phyloP scores from a whole-genome alignment of 2,888 invertebrate genomes.

The Cephus spinipes region DNA sequence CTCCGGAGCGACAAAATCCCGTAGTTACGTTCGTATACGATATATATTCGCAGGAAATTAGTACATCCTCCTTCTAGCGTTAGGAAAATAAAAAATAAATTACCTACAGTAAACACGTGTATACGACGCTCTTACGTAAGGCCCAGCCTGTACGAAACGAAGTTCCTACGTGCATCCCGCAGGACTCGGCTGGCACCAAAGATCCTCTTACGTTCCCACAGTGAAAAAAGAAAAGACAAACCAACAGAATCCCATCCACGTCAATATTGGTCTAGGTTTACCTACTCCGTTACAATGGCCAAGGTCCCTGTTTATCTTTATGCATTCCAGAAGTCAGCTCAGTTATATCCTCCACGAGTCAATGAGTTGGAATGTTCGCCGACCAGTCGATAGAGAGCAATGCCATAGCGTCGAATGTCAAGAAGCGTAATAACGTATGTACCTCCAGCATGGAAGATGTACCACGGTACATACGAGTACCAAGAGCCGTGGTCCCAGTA shows the following conservation, averaged over 20 bases:
- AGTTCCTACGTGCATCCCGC: background rate
- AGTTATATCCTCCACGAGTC: slow-evolving; percentile 40
- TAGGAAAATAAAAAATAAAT: background rate
- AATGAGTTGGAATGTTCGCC: slow-evolving; percentile 56
- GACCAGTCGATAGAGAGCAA: slow-evolving; percentile 47
- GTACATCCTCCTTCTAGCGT: background rate
- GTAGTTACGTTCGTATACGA: background rate
- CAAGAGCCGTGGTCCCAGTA: background rate
- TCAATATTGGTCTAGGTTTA: background rate
- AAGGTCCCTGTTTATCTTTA: slow-evolving; percentile 40
- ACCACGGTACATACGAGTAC: background rate
- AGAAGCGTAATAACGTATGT: slow-evolving; percentile 23
- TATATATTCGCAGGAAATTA: background rate
- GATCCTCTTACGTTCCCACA: background rate
- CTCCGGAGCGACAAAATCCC: background rate
- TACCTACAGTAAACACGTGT: background rate
- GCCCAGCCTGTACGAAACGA: background rate
- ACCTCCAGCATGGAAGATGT: background rate
- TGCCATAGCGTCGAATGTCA: slow-evolving; percentile 45
- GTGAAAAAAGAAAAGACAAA: background rate
- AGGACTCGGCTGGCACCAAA: background rate
- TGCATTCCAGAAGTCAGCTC: slow-evolving; percentile 43
- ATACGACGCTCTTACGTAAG: background rate
- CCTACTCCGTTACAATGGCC: background rate
- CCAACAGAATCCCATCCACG: background rate